These are phyloP conservation scores for Encarsia formosa DNA, from an alignment of 2,888 invertebrate species.

Conservation along the genomic window DNA sequence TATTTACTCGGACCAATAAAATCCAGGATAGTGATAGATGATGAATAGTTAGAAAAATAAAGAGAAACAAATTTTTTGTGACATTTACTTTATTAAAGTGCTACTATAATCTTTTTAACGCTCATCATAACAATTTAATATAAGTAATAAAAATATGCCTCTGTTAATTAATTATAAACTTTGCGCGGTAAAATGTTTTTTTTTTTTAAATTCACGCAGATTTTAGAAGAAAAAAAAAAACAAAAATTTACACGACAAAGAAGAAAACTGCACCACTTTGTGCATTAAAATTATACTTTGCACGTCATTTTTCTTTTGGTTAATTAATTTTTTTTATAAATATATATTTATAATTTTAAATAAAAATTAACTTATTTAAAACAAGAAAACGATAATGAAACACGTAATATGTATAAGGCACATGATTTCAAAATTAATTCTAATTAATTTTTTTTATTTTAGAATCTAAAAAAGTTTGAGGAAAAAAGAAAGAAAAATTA, in stretches of 20 bases:
- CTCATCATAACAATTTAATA: slow-evolving; percentile 29
- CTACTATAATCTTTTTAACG: slow-evolving; percentile 23
- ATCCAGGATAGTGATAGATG: no score
- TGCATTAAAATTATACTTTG: slow-evolving; percentile 6
- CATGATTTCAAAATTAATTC: slow-evolving; percentile 11
- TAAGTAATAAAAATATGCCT: slow-evolving; percentile 35
- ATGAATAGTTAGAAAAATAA: slow-evolving; percentile 1
- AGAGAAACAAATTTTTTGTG: slow-evolving; percentile 10
- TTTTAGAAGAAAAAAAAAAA: slow-evolving; percentile 11
- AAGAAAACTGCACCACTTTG: slow-evolving; percentile 17
- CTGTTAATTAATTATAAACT: slow-evolving; percentile 26
- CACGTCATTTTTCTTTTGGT: slow-evolving; percentile 10
- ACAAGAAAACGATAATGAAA: slow-evolving; percentile 16
- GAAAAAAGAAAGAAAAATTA: slow-evolving; percentile 12
- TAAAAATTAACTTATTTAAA: slow-evolving; percentile 16
- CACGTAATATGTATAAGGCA: slow-evolving; percentile 18
- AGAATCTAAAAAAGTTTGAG: background rate
- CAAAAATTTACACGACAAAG: slow-evolving; percentile 8
- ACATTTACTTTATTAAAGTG: slow-evolving; percentile 27
- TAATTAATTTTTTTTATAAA: slow-evolving; percentile 4
- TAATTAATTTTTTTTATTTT: background rate
- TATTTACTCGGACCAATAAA: no score
- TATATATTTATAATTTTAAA: slow-evolving; percentile 1
- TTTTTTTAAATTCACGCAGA: slow-evolving; percentile 11
- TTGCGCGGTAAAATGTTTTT: slow-evolving; percentile 17